Evolutionary conservation across 2,113 vertebrate species (phyloP).

Genomic region (Seriola quinqueradiata): DNA sequence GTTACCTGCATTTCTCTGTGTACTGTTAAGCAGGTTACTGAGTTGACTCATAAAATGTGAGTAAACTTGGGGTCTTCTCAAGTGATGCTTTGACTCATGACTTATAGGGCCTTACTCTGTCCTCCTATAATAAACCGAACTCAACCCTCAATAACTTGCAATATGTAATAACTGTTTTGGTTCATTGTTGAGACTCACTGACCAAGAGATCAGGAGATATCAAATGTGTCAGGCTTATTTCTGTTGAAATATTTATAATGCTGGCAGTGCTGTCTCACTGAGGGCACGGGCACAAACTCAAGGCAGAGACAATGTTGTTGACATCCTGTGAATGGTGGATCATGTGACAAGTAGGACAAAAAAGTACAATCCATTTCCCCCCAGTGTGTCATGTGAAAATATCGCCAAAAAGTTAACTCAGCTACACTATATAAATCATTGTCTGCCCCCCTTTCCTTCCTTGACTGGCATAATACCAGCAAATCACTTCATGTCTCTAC

Average conservation of each 20-base stretch:
- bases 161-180: too few species aligned
- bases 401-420: not conserved
- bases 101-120: not conserved
- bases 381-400: not conserved
- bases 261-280: not conserved
- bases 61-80: too few species aligned
- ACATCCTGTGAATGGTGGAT: not conserved
- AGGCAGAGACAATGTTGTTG: not conserved
- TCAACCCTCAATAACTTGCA: too few species aligned
- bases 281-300: constrained; percentile 12
- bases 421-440: not conserved
- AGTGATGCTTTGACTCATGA: too few species aligned
- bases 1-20: not conserved
- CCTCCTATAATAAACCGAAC: not conserved
- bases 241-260: too few species aligned
- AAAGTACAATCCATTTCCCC: not conserved
- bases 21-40: not conserved
- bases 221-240: not conserved
- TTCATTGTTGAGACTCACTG: too few species aligned
- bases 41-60: not conserved
- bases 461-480: not conserved
- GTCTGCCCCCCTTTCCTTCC: not conserved
- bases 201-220: not conserved
- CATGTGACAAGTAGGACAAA: not conserved
- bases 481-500: constrained; percentile 1